Percentiles rank a stretch among this genome's conserved stretches.
phyloP scores from a whole-genome alignment of 2,113 vertebrate genomes.

The Calyptomena viridis region DNA sequence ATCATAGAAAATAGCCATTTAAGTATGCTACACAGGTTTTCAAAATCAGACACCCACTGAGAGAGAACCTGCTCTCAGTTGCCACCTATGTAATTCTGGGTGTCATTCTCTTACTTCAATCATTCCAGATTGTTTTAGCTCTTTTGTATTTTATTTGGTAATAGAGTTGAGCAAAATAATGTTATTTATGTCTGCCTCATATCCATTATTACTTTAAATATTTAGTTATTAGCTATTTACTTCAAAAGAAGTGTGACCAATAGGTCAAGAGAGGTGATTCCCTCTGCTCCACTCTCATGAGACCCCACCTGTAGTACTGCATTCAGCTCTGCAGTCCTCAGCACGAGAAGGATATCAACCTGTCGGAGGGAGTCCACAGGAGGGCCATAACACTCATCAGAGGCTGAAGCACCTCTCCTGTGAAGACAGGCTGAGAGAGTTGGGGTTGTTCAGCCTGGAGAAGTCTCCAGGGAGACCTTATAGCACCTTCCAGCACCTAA shows the following conservation, averaged over 20 bases:
- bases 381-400: background rate
- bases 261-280: background rate
- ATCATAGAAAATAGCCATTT: background rate
- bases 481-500: background rate
- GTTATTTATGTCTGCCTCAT: background rate
- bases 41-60: background rate
- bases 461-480: background rate
- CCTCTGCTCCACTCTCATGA: background rate
- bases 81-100: background rate
- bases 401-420: background rate
- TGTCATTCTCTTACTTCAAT: background rate
- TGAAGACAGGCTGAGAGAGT: background rate
- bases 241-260: rapidly evolving
- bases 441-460: background rate
- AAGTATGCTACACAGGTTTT: background rate
- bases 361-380: background rate
- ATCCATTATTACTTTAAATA: background rate
- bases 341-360: background rate
- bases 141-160: background rate
- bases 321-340: background rate
- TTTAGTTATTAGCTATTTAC: background rate
- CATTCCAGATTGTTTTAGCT: background rate
- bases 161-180: background rate
- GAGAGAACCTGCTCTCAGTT: background rate
- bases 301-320: background rate